Conservation (phyloP, 1,140 invertebrate species). For the Drosophila arawakana region DNA sequence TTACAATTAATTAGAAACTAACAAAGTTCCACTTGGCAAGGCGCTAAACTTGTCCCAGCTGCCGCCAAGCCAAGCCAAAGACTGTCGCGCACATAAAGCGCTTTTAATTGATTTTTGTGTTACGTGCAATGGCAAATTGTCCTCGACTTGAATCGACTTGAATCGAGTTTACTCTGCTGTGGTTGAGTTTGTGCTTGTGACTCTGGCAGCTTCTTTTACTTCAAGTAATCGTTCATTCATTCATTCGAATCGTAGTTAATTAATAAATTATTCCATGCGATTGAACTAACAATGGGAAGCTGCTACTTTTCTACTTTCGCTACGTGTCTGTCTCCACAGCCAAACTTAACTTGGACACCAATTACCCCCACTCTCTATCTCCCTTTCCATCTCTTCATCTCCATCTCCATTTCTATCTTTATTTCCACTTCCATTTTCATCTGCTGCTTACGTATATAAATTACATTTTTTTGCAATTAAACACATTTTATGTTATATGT, state of each 20-base stretch:
- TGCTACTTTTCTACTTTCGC: slow-evolving; percentile 64
- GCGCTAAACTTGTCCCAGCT: slow-evolving; percentile 70
- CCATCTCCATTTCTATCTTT: background rate
- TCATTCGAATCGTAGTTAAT: slow-evolving; percentile 82
- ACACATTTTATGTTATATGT: slow-evolving; percentile 66
- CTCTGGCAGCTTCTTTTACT: slow-evolving; percentile 18
- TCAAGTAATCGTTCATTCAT: slow-evolving; percentile 77
- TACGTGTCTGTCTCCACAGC: slow-evolving; percentile 37
- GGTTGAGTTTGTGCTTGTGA: background rate
- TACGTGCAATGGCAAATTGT: slow-evolving; percentile 70
- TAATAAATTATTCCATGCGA: slow-evolving; percentile 81
- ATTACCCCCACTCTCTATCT: slow-evolving; percentile 36
- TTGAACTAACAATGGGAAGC: slow-evolving; percentile 75
- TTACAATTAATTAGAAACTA: slow-evolving; percentile 83
- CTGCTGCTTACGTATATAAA: slow-evolving; percentile 17
- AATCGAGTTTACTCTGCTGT: background rate
- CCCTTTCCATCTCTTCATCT: slow-evolving; percentile 6
- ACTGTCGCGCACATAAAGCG: slow-evolving; percentile 80
- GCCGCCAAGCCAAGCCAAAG: slow-evolving; percentile 28
- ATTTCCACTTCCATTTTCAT: slow-evolving; percentile 1
- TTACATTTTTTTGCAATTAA: slow-evolving; percentile 61
- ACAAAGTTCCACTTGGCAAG: slow-evolving; percentile 77
- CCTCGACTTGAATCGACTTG: slow-evolving; percentile 31
- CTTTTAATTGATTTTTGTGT: slow-evolving; percentile 82
- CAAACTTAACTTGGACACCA: slow-evolving; percentile 35